Conservation (phyloP, 2,888 invertebrate species). For the Operophtera brumata region DNA sequence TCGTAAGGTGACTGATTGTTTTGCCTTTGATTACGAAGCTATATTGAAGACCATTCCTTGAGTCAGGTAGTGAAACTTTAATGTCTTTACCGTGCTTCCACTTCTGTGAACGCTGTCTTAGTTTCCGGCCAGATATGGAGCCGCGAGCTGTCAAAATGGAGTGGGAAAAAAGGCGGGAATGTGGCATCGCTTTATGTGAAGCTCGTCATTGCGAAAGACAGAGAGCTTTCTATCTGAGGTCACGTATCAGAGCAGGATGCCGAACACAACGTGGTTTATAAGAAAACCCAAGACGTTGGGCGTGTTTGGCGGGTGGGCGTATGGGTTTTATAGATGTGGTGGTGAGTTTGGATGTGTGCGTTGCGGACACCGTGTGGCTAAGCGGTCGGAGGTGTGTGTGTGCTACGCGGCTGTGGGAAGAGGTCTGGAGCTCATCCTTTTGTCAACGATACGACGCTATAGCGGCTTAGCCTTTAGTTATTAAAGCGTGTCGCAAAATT, state of each 20-base stretch:
- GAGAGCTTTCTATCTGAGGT: slow-evolving; percentile 46
- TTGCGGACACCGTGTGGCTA: slow-evolving; percentile 53
- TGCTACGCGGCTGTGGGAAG: slow-evolving; percentile 48
- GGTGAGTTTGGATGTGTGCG: slow-evolving; percentile 54
- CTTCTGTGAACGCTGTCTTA: slow-evolving; percentile 74
- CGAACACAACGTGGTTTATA: slow-evolving; percentile 79
- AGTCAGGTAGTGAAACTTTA: background rate
- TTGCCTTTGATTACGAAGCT: background rate
- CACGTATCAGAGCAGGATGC: slow-evolving; percentile 57
- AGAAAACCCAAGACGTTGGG: slow-evolving; percentile 81
- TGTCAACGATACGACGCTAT: slow-evolving; percentile 76
- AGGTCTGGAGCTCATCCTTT: slow-evolving; percentile 68
- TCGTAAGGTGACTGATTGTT: background rate
- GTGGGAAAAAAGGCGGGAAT: slow-evolving; percentile 82
- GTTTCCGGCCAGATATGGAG: slow-evolving; percentile 78
- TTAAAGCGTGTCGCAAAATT: slow-evolving; percentile 75
- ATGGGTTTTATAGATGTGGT: slow-evolving; percentile 68
- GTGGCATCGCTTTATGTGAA: slow-evolving; percentile 80
- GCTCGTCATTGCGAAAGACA: slow-evolving; percentile 77
- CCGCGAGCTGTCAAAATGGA: slow-evolving; percentile 81
- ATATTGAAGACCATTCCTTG: background rate
- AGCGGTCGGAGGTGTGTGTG: slow-evolving; percentile 62
- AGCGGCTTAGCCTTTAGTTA: slow-evolving; percentile 74
- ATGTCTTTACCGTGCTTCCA: background rate
- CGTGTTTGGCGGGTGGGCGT: slow-evolving; percentile 81